Evolutionary conservation across 1,140 invertebrate genomes (phyloP), one percentile per base, ranked within the genome.

Genomic region (Cylas formicarius): DNA sequence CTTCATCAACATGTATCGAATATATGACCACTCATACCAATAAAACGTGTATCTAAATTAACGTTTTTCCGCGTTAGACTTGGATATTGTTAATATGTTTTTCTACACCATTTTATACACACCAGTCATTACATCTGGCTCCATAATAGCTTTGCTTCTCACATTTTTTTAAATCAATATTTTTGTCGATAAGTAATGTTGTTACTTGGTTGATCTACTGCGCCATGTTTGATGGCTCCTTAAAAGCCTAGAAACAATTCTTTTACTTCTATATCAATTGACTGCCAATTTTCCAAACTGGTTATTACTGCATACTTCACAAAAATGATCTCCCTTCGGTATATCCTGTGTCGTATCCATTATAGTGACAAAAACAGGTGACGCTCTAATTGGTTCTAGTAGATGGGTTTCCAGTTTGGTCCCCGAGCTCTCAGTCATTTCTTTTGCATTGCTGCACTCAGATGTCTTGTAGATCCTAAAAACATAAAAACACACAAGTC

Each of bases 281-380:
- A 31, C 26, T 32, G 32, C 19, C 9, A 14, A 34, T 34, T 34
- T 32, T 32, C 18, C 39, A 19, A 32, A 22, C 39, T 42, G 20
- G 28, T 42, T 42, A 32, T 42, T 28, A 39, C 24, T 39, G 24
- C 37, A 39, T 39, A 39, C 37, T 27, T 39, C 37, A 39, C 37
- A 39, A 24, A 22, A 39, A 39, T 39, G 18, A 13, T 39, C n/a
- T n/a, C n/a, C n/a, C n/a, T n/a, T n/a, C n/a, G n/a, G n/a, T n/a
- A n/a, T 52, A 32, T 59, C 55, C 45, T 61, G 56, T 28, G 55
- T 57, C 29, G 50, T 57, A 48, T 62, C 58, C 50, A 60, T 53
- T 42, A 61, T 56, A 14, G 57, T 52, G 7, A 57, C 44, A 19
- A 58, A 55, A 18, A 52, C 57, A 49, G 34, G 50, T 53, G 19